Percentiles rank a stretch among this genome's conserved stretches.
Conservation (phyloP, 2,888 invertebrate genomes). For the Isotomurus palustris region DNA sequence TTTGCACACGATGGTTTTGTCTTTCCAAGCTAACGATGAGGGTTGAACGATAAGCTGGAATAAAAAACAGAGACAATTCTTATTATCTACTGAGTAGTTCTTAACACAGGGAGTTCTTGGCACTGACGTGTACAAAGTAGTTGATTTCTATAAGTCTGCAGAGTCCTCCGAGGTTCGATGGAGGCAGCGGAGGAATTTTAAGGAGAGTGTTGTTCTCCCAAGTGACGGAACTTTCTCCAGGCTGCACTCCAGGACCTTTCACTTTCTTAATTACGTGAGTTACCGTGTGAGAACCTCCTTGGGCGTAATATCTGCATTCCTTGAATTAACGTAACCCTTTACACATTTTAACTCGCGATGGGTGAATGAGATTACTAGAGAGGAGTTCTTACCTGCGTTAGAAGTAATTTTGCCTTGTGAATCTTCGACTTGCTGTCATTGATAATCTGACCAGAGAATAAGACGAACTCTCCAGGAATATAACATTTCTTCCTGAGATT, state of each 20-base stretch:
- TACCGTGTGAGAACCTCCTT: conserved; percentile 19
- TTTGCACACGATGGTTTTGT: conserved; percentile 20
- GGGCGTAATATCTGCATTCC: conserved; percentile 25
- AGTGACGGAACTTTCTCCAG: conserved; percentile 17
- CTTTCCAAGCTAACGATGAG: conserved; percentile 15
- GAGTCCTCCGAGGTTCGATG: conserved; percentile 21
- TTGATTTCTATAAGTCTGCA: conserved; percentile 25
- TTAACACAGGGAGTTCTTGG: too few species aligned
- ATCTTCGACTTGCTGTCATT: conserved; percentile 29
- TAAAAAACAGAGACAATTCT: background rate
- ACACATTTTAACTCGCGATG: too few species aligned
- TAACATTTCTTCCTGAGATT: conserved; percentile 16
- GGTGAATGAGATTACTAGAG: too few species aligned
- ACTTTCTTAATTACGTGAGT: conserved; percentile 27
- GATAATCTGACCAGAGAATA: conserved; percentile 29
- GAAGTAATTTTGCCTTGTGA: conserved; percentile 23
- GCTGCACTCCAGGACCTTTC: conserved; percentile 23
- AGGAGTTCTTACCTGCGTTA: conserved; percentile 19
- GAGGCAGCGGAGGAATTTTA: conserved; percentile 25
- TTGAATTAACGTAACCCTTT: background rate
- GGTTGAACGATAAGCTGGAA: conserved; percentile 23
- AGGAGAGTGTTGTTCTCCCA: conserved; percentile 24
- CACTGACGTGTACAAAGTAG: conserved; percentile 27
- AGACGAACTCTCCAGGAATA: conserved; percentile 20
- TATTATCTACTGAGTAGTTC: too few species aligned